Percentiles rank a stretch among this genome's conserved stretches.
These are phyloP conservation scores for Mythimna pallens DNA, from an alignment of 2,888 invertebrate species.

Conservation along the genomic window DNA sequence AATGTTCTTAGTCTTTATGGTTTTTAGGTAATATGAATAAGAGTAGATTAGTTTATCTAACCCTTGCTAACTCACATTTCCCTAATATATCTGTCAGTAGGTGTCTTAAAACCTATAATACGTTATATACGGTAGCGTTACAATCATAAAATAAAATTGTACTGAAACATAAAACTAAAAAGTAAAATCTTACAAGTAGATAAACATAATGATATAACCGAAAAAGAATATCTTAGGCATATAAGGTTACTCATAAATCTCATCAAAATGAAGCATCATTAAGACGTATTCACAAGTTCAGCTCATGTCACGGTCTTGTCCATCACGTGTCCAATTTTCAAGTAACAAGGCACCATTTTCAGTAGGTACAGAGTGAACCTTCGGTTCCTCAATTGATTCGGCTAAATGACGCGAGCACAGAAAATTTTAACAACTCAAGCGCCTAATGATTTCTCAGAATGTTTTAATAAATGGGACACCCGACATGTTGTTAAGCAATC, in stretches of 20 bases:
- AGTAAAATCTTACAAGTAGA: too few species aligned
- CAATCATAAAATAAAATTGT: background rate
- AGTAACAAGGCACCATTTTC: constrained; percentile 2
- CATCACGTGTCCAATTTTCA: constrained; percentile 23
- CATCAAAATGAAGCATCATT: constrained; percentile 11
- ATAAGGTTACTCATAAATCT: constrained; percentile 6
- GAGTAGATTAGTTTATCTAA: background rate
- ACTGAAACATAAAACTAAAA: too few species aligned
- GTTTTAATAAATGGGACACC: constrained; percentile 67
- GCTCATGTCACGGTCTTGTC: constrained; percentile 32
- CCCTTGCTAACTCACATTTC: background rate
- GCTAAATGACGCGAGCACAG: constrained; percentile 22
- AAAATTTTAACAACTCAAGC: constrained; percentile 25
- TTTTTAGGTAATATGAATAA: background rate
- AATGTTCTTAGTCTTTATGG: background rate
- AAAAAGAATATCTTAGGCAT: background rate
- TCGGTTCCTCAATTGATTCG: constrained; percentile 45
- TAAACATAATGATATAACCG: background rate
- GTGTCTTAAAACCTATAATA: too few species aligned
- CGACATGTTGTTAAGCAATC: constrained; percentile 65
- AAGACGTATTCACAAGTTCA: constrained; percentile 5
- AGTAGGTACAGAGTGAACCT: constrained; percentile 4
- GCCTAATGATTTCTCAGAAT: constrained; percentile 68
- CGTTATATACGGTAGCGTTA: background rate
- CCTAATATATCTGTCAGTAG: too few species aligned